These are phyloP conservation scores for Pantherophis alleghaniensis DNA, from an alignment of 2,797 vertebrate genomes.

Conservation along the genomic window DNA sequence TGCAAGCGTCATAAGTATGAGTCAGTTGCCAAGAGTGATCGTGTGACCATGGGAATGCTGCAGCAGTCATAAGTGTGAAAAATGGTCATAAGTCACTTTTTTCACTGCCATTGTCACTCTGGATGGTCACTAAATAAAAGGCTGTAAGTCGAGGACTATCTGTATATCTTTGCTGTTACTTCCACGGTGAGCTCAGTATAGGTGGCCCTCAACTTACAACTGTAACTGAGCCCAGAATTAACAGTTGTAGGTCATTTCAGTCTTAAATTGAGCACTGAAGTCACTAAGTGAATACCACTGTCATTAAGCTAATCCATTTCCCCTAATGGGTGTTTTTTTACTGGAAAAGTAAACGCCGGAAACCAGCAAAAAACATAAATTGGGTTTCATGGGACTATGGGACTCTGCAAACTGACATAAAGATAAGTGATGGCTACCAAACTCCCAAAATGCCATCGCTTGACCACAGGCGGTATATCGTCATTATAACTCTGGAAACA, in stretches of 20 bases:
- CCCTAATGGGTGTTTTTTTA: neutral
- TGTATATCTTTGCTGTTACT: neutral
- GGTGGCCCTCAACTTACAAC: neutral
- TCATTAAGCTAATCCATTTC: neutral
- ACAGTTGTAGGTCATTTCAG: neutral
- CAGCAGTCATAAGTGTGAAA: rapidly evolving
- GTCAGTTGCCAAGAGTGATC: neutral
- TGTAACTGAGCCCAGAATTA: neutral
- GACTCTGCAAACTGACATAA: neutral
- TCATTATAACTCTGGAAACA: neutral
- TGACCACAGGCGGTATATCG: neutral
- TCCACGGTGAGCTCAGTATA: neutral
- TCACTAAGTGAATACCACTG: neutral
- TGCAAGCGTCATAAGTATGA: neutral
- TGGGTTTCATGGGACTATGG: neutral
- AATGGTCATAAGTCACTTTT: neutral
- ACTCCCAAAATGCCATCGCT: neutral
- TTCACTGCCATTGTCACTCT: neutral
- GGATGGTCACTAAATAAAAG: neutral
- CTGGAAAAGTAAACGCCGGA: neutral
- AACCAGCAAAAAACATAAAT: neutral
- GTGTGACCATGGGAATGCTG: neutral
- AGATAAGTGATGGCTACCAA: neutral
- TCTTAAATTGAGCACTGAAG: neutral
- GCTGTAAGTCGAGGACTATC: neutral